Evolutionary conservation across 1,140 invertebrate genomes (phyloP), one percentile per base, ranked within the genome.

Genomic region (Drosophila malerkotliana): DNA sequence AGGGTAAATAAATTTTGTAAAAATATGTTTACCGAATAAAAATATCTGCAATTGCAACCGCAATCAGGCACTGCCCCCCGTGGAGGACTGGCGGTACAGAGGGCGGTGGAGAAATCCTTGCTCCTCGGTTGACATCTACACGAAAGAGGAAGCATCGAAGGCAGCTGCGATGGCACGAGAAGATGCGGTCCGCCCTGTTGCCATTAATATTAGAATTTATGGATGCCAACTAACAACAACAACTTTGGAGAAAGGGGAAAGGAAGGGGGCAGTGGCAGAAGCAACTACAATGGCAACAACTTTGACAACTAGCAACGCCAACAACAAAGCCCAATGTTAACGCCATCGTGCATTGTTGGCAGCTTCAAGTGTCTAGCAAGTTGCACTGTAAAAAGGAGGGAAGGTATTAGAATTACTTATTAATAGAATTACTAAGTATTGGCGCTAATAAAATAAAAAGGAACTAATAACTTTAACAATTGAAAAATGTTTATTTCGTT

Each of bases 181-280:
- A 61, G 44, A 54, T 34, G 39, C 30, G 41, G 14, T 28, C 71
- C 72, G 61, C 66, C 72, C 62, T 72, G 56, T 64, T 69, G 69
- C 78, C 75, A 87, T 87, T 87, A 87, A 87, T 87, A 84, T 85
- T 72, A 60, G 83, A 87, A 88, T 87, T 87, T 87, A 87, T 85
- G 82, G 82, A 78, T 85, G 74, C 58, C 77, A 87, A 81, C 82
- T 81, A 85, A 74, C 81, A 80, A 71, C 75, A 67, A 21, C 66
- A 64, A 24, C 66, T 21, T 21, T 21, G 3, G 55, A 44, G 28
- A 54, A 52, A n/a, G 34, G 10, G 34, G 12, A 37, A 37, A 10
- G 10, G 3, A 10, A 10, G 12, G 34, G 10, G 34, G 18, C 51
- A 45, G 26, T 48, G 51, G 44, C 57, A 52, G 56, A 49, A 66